phyloP scores from a whole-genome alignment of 2,888 invertebrate species.

The Hypomecis atomaria region DNA sequence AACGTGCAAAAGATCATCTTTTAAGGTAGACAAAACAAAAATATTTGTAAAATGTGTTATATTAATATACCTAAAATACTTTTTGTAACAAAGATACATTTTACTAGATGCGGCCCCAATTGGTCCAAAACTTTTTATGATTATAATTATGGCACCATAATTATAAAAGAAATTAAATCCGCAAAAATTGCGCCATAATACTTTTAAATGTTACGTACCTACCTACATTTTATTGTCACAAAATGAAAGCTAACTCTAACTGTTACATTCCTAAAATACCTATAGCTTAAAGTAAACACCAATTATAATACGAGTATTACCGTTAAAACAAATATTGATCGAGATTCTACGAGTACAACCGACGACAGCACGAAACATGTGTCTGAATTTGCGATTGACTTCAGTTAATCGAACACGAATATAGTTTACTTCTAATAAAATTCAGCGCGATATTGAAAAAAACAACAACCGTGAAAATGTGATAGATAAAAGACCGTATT shows the following conservation, averaged over 20 bases:
- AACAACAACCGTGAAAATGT: constrained; percentile 2
- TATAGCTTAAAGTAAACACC: background rate
- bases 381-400: background rate
- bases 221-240: too few species aligned
- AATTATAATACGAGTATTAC: background rate
- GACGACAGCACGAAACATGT: background rate
- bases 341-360: background rate
- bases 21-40: too few species aligned
- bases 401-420: background rate
- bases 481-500: background rate
- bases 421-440: background rate
- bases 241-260: constrained; percentile 6
- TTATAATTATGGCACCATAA: too few species aligned
- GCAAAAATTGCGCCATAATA: too few species aligned
- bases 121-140: too few species aligned
- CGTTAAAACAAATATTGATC: constrained; percentile 8
- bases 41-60: too few species aligned
- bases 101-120: too few species aligned
- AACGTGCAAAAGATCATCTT: too few species aligned
- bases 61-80: too few species aligned
- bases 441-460: background rate
- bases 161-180: too few species aligned
- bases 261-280: background rate
- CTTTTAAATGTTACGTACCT: too few species aligned
- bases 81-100: too few species aligned